Base-by-base conservation (phyloP, 2,888 invertebrate species). In the Eupithecia pulchellata region DNA sequence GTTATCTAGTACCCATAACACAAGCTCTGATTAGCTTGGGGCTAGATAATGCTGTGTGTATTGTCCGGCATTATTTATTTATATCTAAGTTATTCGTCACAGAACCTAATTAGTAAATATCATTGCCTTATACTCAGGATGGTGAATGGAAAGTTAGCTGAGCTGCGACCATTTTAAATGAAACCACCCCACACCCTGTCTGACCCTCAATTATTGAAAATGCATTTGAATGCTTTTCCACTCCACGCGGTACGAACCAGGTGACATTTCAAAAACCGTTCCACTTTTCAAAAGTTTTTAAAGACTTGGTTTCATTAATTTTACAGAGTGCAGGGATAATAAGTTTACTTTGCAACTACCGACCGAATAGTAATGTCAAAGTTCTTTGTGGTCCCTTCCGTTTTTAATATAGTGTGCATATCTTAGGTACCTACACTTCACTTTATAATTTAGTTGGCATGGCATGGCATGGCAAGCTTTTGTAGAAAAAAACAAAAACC, bases 181-280 rank as follows among this genome's bases (percentile, higher is more conserved):
- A 14, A 61, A 61, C 81, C 81, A 87, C 90, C 85, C 91, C 90
- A 83, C 88, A 87, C 83, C 92, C 91, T 82, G 93, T 94, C 93
- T 93, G 93, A 92, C 93, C 92, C 89, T 93, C 92, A 93, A 94
- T 94, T 93, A 94, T 94, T 93, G 93, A 93, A 93, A 93, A 93
- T 93, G 92, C 92, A 93, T 91, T 91, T 67, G 47, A 34, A 64
- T 61, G 55, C 60, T 32, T 66, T 69, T 66, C 52, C 55, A 67
- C 65, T 62, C 66, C 29, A 5, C 13, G 64, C 68, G 61, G 55
- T 36, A 58, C 66, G 55, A 47, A 30, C 30, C 27, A 52, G 8
- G 20, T 36, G n/a, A 32, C 29, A 17, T 29, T 57, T 57, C 17
- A 29, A 57, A 29, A 17, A 29, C 29, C 25, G 27, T 27, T 4